Percentiles rank a stretch among this genome's conserved stretches.
These are phyloP conservation scores for Dioctria rufipes DNA, from an alignment of 2,888 invertebrate genomes.

Conservation along the genomic window DNA sequence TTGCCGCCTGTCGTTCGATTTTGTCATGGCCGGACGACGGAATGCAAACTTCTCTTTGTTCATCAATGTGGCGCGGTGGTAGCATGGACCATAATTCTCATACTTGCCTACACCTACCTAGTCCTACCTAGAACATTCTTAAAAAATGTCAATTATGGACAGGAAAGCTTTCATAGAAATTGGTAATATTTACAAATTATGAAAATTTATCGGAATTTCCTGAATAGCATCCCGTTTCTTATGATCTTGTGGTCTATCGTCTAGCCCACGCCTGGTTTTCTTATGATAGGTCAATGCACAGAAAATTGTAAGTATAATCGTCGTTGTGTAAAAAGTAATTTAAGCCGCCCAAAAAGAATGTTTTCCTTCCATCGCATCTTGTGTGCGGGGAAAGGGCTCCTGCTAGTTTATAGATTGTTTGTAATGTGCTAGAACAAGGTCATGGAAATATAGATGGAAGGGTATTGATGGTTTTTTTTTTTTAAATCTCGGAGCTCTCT, in stretches of 20 bases:
- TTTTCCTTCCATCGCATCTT: neutral
- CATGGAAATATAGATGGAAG: neutral
- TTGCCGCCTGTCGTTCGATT: constrained; percentile 1
- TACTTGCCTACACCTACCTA: too few species aligned
- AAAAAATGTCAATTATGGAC: neutral
- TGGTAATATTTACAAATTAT: neutral
- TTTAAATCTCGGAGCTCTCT: too few species aligned
- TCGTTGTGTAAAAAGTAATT: neutral
- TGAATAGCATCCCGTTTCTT: neutral
- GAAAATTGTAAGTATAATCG: neutral
- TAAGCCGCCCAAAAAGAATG: neutral
- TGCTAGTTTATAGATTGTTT: neutral
- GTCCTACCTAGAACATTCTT: too few species aligned
- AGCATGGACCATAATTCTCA: neutral
- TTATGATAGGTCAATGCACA: constrained; percentile 22
- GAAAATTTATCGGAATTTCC: constrained; percentile 5
- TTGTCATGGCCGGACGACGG: neutral
- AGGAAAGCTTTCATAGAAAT: neutral
- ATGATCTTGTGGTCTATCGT: neutral
- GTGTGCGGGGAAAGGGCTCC: neutral
- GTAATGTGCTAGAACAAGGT: neutral
- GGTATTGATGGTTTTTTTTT: neutral
- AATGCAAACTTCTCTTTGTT: constrained; percentile 10
- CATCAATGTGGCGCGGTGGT: neutral
- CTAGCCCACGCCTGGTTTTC: constrained; percentile 8